Base-by-base conservation (phyloP, 92 coral and sea anemone genomes). In the Phenganax subtilis region DNA sequence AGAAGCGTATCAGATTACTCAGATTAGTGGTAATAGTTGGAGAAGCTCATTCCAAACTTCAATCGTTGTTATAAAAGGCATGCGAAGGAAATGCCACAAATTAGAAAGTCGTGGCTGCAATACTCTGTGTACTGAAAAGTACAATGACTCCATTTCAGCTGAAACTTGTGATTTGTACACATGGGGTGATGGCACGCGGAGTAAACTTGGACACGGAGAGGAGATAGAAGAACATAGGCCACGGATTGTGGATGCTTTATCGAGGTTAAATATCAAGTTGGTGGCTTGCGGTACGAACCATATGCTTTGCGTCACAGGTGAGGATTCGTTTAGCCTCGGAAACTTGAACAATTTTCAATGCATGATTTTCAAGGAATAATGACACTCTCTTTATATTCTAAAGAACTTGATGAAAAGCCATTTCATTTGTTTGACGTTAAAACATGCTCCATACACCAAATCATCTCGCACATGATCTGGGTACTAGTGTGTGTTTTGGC, bases 131-230 rank as follows among this genome's bases (percentile, higher is more conserved):
- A 1, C 47, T 37, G 47, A 37, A 37, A 37, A 6, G 16, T 64
- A 51, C 62, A 7, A 6, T 53, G 7, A 16, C 2, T 12, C 51
- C 51, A 12, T 51, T 79, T 64, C 20, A 79, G 83, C 74, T 63
- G 99, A 88, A 83, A 88, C 91, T 3, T 96, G 92, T 82, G 99
- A 91, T 80, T 44, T 91, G 76, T 96, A 90, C 81, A 91, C 96
- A 0, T 96, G 99, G 99, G 99, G 99, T 29, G 93, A 92, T 64
- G 97, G 99, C 16, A 85, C 96, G 16, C 91, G 89, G 61, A 96
- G 99, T 55, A 96, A 90, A 88, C 88, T 96, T 79, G 99, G 99
- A 31, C 99, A 96, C 80, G 97, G 99, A 9, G 99, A 96, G 79
- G 96, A 96, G 81, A 90, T 86, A 11, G 97, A 96, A 37, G 99